Percentiles rank a stretch among this genome's conserved stretches.
phyloP scores from a whole-genome alignment of 2,113 vertebrate species.

The Syngnathus scovelli region DNA sequence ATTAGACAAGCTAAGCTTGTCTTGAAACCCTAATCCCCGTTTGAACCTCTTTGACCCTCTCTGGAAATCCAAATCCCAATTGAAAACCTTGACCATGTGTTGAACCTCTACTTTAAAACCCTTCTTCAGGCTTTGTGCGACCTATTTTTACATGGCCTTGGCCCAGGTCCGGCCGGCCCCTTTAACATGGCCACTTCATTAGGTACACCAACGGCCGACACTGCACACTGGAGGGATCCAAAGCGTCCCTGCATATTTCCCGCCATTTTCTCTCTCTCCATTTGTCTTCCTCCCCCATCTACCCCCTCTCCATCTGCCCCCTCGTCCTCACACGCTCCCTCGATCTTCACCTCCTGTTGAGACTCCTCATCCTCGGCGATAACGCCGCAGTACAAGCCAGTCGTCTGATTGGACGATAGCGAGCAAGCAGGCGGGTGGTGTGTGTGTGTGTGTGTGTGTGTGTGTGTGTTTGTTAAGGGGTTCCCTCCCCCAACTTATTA shows the following conservation, averaged over 20 bases:
- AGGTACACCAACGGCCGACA: no score
- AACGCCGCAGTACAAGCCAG: constrained; percentile 3
- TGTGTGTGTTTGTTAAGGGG: neutral
- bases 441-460: neutral
- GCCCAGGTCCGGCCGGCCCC: neutral
- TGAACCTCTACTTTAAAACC: no score
- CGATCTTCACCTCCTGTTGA: constrained; percentile 50
- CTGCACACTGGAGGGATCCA: constrained; percentile 20
- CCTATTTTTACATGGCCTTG: neutral
- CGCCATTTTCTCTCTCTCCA: constrained; percentile 36
- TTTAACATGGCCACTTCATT: neutral
- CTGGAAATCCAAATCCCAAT: no score
- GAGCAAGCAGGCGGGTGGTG: neutral
- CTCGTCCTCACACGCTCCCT: constrained; percentile 34
- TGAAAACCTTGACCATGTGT: no score
- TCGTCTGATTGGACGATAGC: constrained; percentile 6
- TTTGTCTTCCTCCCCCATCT: constrained; percentile 39
- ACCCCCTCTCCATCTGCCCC: constrained; percentile 56
- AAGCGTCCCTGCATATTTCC: constrained; percentile 38
- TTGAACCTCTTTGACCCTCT: no score
- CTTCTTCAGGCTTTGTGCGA: neutral
- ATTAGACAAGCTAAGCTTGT: no score
- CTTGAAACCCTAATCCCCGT: no score
- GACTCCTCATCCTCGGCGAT: constrained; percentile 1
- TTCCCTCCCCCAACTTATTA: constrained; percentile 15